Conservation (phyloP, 2,888 invertebrate genomes). For the Taphrorychus bicolor region DNA sequence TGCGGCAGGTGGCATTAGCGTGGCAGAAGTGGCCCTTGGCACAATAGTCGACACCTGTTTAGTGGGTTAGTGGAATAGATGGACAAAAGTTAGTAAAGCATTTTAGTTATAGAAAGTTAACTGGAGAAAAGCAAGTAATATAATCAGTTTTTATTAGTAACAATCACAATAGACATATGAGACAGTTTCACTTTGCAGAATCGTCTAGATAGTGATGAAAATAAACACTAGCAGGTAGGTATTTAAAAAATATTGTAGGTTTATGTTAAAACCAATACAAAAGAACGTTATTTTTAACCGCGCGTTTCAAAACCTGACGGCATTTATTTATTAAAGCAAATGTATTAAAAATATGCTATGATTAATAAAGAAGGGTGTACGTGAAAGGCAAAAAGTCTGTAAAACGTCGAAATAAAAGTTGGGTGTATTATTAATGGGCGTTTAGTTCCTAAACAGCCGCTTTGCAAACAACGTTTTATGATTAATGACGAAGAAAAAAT, state of each 20-base stretch:
- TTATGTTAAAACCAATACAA: no score
- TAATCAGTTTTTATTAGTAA: no score
- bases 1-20: conserved; percentile 89
- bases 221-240: no score
- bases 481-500: conserved; percentile 4
- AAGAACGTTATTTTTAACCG: no score
- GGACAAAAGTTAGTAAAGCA: conserved; percentile 32
- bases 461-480: neutral
- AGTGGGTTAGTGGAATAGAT: conserved; percentile 33
- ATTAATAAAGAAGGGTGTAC: neutral
- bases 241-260: no score
- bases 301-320: no score
- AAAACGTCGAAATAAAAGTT: neutral
- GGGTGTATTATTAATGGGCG: neutral
- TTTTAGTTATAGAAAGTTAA: conserved; percentile 1
- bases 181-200: no score
- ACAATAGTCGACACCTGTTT: conserved; percentile 86
- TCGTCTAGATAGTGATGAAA: no score
- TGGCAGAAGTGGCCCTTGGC: conserved; percentile 89
- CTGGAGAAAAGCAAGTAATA: no score
- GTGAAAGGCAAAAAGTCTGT: neutral
- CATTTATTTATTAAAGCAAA: no score
- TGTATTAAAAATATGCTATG: neutral
- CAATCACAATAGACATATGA: no score
- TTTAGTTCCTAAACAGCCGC: neutral